Evolutionary conservation across 2,113 vertebrate species (phyloP).

Genomic region (Zosterops lateralis): DNA sequence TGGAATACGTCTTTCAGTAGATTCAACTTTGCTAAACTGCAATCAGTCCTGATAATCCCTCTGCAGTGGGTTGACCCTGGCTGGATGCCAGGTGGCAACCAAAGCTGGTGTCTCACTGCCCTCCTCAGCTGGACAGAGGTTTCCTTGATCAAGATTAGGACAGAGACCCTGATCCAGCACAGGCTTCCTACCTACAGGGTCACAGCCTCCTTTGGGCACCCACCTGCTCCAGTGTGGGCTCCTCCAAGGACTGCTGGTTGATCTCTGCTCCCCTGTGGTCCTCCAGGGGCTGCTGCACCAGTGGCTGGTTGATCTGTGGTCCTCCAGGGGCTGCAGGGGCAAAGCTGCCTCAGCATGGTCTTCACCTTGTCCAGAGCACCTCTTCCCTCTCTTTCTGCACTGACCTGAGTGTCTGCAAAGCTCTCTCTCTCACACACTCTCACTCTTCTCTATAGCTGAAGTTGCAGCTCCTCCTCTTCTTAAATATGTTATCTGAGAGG

Average conservation of each 20-base stretch:
- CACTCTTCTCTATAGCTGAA: background rate
- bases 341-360: background rate
- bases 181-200: background rate
- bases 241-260: background rate
- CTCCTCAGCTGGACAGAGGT: background rate
- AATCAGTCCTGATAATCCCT: background rate
- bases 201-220: background rate
- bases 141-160: background rate
- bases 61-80: background rate
- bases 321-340: background rate
- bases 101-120: background rate
- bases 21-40: background rate
- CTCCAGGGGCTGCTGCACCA: too few species aligned
- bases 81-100: background rate
- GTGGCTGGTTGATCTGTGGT: background rate
- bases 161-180: background rate
- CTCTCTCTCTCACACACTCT: background rate
- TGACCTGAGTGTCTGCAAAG: background rate
- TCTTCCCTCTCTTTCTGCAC: background rate
- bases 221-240: too few species aligned
- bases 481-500: background rate
- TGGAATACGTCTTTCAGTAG: background rate
- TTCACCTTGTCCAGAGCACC: background rate
- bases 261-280: background rate
- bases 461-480: background rate